A percentile compares a stretch with the other conserved stretches of the same genome.
Evolutionary conservation across 1,140 invertebrate species (phyloP).

Genomic region (Plutomurus gul): DNA sequence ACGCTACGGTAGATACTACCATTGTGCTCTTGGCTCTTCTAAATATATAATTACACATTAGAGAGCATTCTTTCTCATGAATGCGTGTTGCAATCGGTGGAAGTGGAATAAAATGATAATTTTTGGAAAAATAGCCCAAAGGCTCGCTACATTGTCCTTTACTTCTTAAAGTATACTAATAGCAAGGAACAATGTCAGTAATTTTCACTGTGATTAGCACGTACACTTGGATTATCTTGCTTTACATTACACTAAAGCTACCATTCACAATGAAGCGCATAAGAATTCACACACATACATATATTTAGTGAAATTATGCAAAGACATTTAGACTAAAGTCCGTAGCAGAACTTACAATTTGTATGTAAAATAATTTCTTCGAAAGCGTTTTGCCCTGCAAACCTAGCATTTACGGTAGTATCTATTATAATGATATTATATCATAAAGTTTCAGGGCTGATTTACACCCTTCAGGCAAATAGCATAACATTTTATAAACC

Average conservation of each 20-base stretch:
- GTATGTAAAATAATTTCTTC: conserved; percentile 13
- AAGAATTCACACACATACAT: background rate
- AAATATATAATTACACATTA: no score
- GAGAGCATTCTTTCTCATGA: background rate
- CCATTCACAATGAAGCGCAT: background rate
- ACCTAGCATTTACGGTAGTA: conserved; percentile 8
- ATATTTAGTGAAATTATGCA: conserved; percentile 9
- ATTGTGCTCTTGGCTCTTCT: no score
- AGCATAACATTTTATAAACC: background rate
- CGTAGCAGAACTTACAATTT: conserved; percentile 25
- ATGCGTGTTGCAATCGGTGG: conserved; percentile 2
- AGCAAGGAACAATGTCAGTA: background rate
- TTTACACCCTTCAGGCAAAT: background rate
- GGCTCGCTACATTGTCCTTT: background rate
- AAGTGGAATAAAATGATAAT: conserved; percentile 47
- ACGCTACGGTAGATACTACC: no score
- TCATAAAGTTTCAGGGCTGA: background rate
- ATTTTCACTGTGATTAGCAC: conserved; percentile 33
- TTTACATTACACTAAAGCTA: background rate
- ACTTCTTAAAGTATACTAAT: background rate
- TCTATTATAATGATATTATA: conserved; percentile 19
- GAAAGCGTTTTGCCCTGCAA: background rate
- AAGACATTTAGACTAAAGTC: conserved; percentile 13
- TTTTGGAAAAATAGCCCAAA: conserved; percentile 32
- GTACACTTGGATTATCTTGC: background rate